Conservation (phyloP, 2,113 vertebrate genomes). For the Neolamprologus ventralis region DNA sequence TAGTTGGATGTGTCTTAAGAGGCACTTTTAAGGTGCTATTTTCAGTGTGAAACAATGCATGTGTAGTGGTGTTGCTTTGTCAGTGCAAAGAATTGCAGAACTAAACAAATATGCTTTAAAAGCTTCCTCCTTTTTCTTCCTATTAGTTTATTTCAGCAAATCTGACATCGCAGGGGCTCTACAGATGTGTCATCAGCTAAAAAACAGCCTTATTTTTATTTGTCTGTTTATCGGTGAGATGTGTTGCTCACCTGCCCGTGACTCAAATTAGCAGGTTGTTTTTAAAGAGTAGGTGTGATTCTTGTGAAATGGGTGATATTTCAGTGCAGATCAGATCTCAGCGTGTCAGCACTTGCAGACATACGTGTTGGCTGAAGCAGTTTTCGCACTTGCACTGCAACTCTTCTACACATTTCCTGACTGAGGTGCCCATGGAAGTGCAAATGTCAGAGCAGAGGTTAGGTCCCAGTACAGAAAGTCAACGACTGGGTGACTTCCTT, state of each 20-base stretch:
- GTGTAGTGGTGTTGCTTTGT: neutral
- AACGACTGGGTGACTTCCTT: neutral
- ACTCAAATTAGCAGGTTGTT: neutral
- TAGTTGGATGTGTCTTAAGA: neutral
- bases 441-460: neutral
- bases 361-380: neutral
- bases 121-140: neutral
- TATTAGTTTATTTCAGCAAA: neutral
- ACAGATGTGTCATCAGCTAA: neutral
- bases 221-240: neutral
- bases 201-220: neutral
- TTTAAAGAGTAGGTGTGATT: neutral
- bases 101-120: neutral
- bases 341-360: neutral
- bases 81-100: neutral
- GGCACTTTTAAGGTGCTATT: neutral
- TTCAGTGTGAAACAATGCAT: neutral
- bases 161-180: rapidly evolving
- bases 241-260: neutral
- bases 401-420: rapidly evolving
- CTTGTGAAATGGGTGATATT: neutral
- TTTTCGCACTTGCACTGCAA: neutral
- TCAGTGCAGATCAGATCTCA: neutral
- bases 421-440: neutral
- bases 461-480: neutral